These are phyloP conservation scores for Centropus bengalensis DNA, from an alignment of 2,113 vertebrate species.

Conservation along the genomic window DNA sequence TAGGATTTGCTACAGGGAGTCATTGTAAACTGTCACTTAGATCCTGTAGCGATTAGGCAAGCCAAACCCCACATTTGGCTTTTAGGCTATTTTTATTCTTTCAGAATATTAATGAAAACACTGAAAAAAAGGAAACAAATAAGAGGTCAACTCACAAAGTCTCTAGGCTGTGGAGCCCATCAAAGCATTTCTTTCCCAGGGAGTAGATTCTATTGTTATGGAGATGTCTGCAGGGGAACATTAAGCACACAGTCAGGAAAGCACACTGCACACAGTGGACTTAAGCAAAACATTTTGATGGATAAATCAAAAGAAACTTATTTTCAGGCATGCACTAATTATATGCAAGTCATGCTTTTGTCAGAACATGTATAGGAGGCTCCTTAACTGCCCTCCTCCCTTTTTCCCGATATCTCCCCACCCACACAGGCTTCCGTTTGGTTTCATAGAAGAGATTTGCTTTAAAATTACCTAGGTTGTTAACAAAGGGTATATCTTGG, in stretches of 20 bases:
- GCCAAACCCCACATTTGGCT: conserved; percentile 62
- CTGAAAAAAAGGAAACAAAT: conserved; percentile 76
- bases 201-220: conserved; percentile 89
- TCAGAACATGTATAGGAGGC: neutral
- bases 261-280: conserved; percentile 34
- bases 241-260: conserved; percentile 71
- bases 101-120: conserved; percentile 81
- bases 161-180: conserved; percentile 87
- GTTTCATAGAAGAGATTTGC: neutral
- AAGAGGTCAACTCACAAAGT: conserved; percentile 89
- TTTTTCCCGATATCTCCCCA: neutral
- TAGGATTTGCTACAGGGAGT: conserved; percentile 35
- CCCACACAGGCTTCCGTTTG: neutral
- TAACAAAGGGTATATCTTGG: neutral
- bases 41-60: conserved; percentile 65
- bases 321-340: conserved; percentile 28
- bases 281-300: conserved; percentile 55
- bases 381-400: neutral
- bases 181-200: conserved; percentile 88
- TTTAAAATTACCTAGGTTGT: neutral
- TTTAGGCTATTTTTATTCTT: conserved; percentile 73
- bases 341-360: conserved; percentile 52
- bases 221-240: conserved; percentile 84
- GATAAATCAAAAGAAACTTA: conserved; percentile 62
- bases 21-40: conserved; percentile 60